These are phyloP conservation scores for Macquaria australasica DNA, from an alignment of 2,113 vertebrate genomes.

Conservation along the genomic window DNA sequence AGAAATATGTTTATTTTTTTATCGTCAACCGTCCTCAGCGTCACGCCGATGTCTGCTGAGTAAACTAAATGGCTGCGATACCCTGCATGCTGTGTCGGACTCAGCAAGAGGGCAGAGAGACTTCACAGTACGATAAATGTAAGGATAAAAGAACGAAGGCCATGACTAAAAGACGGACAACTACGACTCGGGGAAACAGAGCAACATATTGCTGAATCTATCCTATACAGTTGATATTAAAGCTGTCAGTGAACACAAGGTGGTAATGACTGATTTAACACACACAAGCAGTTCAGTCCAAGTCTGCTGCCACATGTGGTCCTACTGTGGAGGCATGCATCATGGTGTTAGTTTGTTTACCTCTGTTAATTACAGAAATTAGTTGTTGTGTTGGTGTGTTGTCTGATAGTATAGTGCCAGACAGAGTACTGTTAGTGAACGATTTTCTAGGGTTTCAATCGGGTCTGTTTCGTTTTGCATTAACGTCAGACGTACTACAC, in stretches of 20 bases:
- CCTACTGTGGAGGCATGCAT: not conserved
- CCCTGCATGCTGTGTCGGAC: constrained; percentile 1
- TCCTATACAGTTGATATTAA: constrained; percentile 1
- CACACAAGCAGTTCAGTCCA: not conserved
- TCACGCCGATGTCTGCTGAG: constrained; percentile 22
- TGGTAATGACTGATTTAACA: not conserved
- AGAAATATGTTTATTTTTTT: constrained; percentile 6
- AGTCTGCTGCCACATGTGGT: not conserved
- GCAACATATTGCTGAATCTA: constrained; percentile 26
- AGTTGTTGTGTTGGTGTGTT: not conserved
- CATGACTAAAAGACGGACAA: constrained; percentile 44
- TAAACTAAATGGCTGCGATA: constrained; percentile 19
- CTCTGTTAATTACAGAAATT: not conserved
- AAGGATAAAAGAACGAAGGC: constrained; percentile 24
- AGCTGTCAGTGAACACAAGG: constrained; percentile 1
- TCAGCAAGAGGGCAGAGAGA: constrained; percentile 25
- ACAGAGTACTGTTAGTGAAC: not conserved
- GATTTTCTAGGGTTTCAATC: not conserved
- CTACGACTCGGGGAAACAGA: not conserved
- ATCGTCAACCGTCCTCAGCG: constrained; percentile 6
- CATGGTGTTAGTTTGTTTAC: not conserved
- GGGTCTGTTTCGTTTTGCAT: not conserved
- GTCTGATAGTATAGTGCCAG: not conserved
- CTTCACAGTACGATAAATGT: constrained; percentile 40
- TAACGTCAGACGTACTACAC: not conserved